These are phyloP conservation scores for Phrynocephalus guinanensis DNA, from an alignment of 2,797 vertebrate genomes.

Conservation along the genomic window DNA sequence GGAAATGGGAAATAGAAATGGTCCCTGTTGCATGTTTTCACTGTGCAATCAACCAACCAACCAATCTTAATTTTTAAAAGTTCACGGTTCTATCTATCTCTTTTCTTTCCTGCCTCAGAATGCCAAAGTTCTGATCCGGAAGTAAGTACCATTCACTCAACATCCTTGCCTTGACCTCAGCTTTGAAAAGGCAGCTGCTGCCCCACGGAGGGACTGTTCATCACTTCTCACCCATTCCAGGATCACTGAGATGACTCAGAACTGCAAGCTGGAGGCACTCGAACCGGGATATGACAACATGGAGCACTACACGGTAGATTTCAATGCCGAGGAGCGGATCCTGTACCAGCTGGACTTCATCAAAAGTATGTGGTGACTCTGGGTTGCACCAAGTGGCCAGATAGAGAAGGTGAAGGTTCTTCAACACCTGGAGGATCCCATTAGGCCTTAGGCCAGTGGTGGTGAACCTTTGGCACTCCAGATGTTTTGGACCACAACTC, in stretches of 20 bases:
- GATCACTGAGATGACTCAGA: constrained; percentile 65
- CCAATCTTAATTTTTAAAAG: neutral
- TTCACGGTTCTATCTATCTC: neutral
- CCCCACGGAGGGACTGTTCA: too few relatives aligned
- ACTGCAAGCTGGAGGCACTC: constrained; percentile 65
- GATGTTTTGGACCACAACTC: too few relatives aligned
- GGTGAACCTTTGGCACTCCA: too few relatives aligned
- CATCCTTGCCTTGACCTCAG: neutral
- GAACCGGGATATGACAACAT: constrained; percentile 75
- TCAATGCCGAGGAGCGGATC: constrained; percentile 76
- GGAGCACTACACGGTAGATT: constrained; percentile 78
- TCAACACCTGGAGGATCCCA: neutral
- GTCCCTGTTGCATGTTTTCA: neutral
- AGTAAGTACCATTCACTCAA: constrained; percentile 75
- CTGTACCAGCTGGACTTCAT: constrained; percentile 80
- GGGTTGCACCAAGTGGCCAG: too few relatives aligned
- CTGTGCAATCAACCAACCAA: too few relatives aligned
- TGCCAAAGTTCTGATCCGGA: constrained; percentile 77
- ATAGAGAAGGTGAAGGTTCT: neutral
- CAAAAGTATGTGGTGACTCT: constrained; percentile 63
- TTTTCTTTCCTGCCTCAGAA: constrained; percentile 64
- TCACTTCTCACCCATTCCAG: constrained; percentile 57
- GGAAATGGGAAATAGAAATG: neutral
- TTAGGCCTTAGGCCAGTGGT: neutral
- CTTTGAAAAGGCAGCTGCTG: neutral